Percentiles rank a stretch among this genome's conserved stretches.
These are phyloP conservation scores for Tenodera sinensis DNA, from an alignment of 2,888 invertebrate genomes.

Conservation along the genomic window DNA sequence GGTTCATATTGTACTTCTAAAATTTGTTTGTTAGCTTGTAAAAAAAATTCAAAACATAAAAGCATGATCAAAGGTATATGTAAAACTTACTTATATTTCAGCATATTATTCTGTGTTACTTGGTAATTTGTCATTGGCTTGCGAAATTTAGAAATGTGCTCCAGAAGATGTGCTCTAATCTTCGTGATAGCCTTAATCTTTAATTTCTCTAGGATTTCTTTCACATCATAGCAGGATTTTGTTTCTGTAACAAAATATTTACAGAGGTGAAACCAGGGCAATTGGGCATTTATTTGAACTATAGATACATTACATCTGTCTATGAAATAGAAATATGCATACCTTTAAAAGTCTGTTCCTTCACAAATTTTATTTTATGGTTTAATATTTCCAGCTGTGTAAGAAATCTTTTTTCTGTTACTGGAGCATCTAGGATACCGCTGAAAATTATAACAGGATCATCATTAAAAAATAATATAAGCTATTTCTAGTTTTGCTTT, in stretches of 20 bases:
- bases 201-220: conserved; percentile 90
- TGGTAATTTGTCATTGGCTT: conserved; percentile 99
- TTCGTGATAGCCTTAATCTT: conserved; percentile 93
- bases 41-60: too few relatives aligned
- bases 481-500: too few relatives aligned
- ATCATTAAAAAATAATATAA: neutral
- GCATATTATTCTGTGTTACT: conserved; percentile 94
- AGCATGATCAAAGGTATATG: too few relatives aligned
- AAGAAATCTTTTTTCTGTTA: conserved; percentile 91
- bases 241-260: conserved; percentile 24
- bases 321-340: conserved; percentile 38
- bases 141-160: conserved; percentile 94
- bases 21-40: too few relatives aligned
- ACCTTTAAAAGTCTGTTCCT: conserved; percentile 88
- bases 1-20: too few relatives aligned
- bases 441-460: conserved; percentile 47
- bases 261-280: neutral
- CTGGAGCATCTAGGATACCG: conserved; percentile 85
- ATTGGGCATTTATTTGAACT: neutral
- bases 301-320: neutral
- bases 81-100: conserved; percentile 75
- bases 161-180: conserved; percentile 87
- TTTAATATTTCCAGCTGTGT: conserved; percentile 87
- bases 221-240: conserved; percentile 81
- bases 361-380: conserved; percentile 93